Evolutionary conservation across 2,797 vertebrate species (phyloP).

Genomic region (Anas acuta): DNA sequence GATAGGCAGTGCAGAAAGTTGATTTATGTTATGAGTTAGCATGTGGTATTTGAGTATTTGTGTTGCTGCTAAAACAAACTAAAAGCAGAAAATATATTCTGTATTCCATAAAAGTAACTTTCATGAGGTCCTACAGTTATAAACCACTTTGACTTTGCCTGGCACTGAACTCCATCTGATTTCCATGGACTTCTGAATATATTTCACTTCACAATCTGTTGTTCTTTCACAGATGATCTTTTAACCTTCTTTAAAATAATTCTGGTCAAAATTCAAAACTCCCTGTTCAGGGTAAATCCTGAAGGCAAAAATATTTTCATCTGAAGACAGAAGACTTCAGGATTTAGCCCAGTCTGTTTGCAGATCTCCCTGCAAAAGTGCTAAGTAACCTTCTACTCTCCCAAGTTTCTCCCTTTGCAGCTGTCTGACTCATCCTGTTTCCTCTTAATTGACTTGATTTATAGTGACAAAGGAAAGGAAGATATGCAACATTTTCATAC

Average conservation of each 20-base stretch:
- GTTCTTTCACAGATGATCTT: not conserved
- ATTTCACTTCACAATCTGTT: not conserved
- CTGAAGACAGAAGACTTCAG: not conserved
- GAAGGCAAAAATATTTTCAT: not conserved
- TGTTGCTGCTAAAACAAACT: not conserved
- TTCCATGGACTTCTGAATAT: not conserved
- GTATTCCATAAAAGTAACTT: not conserved
- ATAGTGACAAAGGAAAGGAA: not conserved
- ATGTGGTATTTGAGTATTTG: not conserved
- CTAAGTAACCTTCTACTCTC: not conserved
- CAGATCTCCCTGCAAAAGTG: not conserved
- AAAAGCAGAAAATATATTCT: not conserved
- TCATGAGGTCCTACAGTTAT: not conserved
- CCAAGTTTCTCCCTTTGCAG: not conserved
- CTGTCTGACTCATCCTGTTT: not conserved
- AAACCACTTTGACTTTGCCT: not conserved
- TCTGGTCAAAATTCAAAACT: not conserved
- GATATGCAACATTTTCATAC: conserved; percentile 16
- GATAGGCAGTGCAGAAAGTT: not conserved
- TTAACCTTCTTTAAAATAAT: not conserved
- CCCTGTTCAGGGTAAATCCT: not conserved
- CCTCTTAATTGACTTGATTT: not conserved
- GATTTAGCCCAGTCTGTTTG: not conserved
- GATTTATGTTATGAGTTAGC: not conserved
- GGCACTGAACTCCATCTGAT: not conserved